Percentiles rank a stretch among this genome's conserved stretches.
phyloP scores from a whole-genome alignment of 2,888 invertebrate species.

The Abrostola tripartita region DNA sequence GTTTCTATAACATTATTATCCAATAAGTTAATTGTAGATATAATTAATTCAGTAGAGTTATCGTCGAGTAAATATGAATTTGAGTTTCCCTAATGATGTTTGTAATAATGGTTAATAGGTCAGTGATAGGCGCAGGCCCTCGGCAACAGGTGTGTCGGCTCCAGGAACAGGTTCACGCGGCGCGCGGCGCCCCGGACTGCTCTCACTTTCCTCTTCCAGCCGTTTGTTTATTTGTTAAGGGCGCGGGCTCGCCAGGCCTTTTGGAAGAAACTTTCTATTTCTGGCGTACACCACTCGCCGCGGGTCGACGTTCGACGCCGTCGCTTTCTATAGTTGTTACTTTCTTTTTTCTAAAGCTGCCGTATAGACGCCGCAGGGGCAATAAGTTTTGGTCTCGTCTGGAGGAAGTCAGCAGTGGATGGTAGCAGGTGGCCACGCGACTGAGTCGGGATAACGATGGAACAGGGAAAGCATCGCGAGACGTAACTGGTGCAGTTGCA shows the following conservation, averaged over 20 bases:
- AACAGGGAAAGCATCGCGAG: slow-evolving; percentile 78
- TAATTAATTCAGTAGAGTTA: slow-evolving; percentile 60
- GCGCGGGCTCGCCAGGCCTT: slow-evolving; percentile 75
- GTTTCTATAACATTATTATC: slow-evolving; percentile 54
- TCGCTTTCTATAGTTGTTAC: slow-evolving; percentile 85
- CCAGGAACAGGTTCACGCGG: slow-evolving; percentile 76
- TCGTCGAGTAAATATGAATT: slow-evolving; percentile 56
- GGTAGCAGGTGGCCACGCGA: slow-evolving; percentile 38
- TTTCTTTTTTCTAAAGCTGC: slow-evolving; percentile 83
- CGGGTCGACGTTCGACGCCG: slow-evolving; percentile 83
- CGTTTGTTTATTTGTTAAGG: slow-evolving; percentile 86
- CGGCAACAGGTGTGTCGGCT: slow-evolving; percentile 57
- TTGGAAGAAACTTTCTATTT: slow-evolving; percentile 87
- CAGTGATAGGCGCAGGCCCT: slow-evolving; percentile 65
- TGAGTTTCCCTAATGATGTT: slow-evolving; percentile 66
- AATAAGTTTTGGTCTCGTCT: slow-evolving; percentile 74
- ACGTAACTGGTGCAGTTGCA: slow-evolving; percentile 83
- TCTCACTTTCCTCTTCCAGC: slow-evolving; percentile 85
- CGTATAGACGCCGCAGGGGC: slow-evolving; percentile 66
- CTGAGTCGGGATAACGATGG: slow-evolving; percentile 75
- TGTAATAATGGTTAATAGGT: slow-evolving; percentile 79
- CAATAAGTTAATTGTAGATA: slow-evolving; percentile 62
- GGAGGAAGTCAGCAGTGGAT: slow-evolving; percentile 53
- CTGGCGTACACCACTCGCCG: slow-evolving; percentile 80
- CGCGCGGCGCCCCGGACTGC: slow-evolving; percentile 74